These are phyloP conservation scores for Nasonia giraulti DNA, from an alignment of 1,140 invertebrate species.

Conservation along the genomic window DNA sequence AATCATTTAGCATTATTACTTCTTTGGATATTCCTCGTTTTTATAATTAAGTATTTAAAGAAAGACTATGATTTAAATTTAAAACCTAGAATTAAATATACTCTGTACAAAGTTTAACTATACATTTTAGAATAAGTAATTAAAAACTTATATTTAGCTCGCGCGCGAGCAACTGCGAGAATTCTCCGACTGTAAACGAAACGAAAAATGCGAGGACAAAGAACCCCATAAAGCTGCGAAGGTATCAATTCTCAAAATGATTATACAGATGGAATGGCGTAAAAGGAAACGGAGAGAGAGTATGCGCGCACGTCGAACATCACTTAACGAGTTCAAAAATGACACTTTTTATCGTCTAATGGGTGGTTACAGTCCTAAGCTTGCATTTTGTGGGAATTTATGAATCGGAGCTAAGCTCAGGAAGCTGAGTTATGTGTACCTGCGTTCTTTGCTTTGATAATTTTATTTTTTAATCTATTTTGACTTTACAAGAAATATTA, in stretches of 20 bases:
- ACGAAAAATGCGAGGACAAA: conserved; percentile 33
- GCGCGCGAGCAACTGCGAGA: background rate
- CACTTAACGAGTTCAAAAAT: conserved; percentile 65
- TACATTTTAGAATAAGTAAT: background rate
- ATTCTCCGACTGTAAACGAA: conserved; percentile 17
- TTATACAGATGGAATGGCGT: conserved; percentile 30
- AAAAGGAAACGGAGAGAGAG: conserved; percentile 15
- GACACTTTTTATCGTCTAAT: conserved; percentile 68
- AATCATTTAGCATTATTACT: background rate
- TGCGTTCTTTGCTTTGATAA: background rate
- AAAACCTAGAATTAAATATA: background rate
- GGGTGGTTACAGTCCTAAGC: conserved; percentile 65
- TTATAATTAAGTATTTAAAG: background rate
- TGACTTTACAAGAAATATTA: no score
- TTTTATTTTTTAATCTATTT: background rate
- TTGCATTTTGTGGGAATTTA: conserved; percentile 64
- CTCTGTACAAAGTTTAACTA: background rate
- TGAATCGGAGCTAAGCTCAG: conserved; percentile 56
- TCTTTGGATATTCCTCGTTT: background rate
- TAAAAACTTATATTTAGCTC: background rate
- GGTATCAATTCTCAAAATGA: conserved; percentile 49
- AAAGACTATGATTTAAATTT: background rate
- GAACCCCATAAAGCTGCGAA: conserved; percentile 23
- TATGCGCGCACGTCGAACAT: conserved; percentile 51
- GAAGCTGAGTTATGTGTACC: background rate